These are phyloP conservation scores for Chauna torquata DNA, from an alignment of 2,113 vertebrate genomes.

Conservation along the genomic window DNA sequence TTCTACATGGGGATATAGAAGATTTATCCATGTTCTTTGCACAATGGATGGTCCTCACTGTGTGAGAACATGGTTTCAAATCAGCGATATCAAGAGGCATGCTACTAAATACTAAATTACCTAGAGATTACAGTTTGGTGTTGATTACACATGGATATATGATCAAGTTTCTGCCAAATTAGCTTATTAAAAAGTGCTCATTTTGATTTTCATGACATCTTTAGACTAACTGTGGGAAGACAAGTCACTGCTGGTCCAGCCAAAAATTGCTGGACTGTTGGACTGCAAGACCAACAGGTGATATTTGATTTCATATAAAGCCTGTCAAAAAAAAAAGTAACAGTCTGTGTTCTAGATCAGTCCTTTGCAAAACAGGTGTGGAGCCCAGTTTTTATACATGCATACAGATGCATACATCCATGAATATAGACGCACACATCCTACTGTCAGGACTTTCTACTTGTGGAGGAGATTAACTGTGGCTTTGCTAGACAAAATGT, in stretches of 20 bases:
- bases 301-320: not conserved
- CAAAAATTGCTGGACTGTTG: not conserved
- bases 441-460: not conserved
- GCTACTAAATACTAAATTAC: not conserved
- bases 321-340: not conserved
- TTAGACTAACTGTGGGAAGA: not conserved
- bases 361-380: not conserved
- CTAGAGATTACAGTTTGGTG: not conserved
- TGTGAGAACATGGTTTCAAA: not conserved
- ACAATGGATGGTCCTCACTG: not conserved
- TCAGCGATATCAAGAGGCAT: not conserved
- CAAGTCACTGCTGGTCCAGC: not conserved
- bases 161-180: not conserved
- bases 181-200: not conserved
- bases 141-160: not conserved
- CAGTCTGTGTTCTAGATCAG: not conserved
- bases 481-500: not conserved
- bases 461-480: not conserved
- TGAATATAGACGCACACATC: too few relatives aligned
- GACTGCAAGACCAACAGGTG: accelerated
- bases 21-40: not conserved
- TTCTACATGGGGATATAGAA: too few relatives aligned
- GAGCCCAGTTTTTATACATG: not conserved
- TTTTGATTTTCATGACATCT: not conserved
- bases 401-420: not conserved